A percentile compares a stretch with the other conserved stretches of the same genome.
Evolutionary conservation across 53 echinoderm and acorn worm genomes (phyloP).

Genomic region (Zoroaster sp.): DNA sequence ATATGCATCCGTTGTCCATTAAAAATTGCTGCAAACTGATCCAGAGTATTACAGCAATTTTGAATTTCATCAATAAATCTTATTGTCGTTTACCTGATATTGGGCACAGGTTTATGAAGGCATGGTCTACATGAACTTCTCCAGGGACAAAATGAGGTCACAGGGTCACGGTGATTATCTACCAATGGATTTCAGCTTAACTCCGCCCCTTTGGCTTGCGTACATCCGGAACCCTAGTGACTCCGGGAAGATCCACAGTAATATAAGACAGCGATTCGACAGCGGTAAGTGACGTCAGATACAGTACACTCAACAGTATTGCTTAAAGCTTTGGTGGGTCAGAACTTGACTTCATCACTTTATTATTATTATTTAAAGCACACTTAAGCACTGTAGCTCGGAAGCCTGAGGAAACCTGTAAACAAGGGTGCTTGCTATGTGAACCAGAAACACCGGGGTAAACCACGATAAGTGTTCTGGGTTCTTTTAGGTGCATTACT

Average conservation of each 20-base stretch:
- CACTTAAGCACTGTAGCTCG: too few species aligned
- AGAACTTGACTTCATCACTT: not conserved
- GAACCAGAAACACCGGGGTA: too few species aligned
- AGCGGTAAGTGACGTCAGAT: slow-evolving; percentile 46
- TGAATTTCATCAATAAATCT: too few species aligned
- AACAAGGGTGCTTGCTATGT: too few species aligned
- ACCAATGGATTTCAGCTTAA: slow-evolving; percentile 59
- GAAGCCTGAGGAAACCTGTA: too few species aligned
- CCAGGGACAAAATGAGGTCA: slow-evolving; percentile 42
- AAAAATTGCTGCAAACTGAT: too few species aligned
- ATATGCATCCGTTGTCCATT: too few species aligned
- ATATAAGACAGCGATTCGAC: slow-evolving; percentile 73
- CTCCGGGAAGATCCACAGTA: slow-evolving; percentile 88
- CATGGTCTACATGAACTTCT: slow-evolving; percentile 87
- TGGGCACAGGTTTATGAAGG: slow-evolving; percentile 90
- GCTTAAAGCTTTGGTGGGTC: not conserved
- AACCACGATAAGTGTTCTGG: too few species aligned
- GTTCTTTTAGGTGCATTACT: too few species aligned
- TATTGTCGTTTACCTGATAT: too few species aligned
- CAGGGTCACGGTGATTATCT: slow-evolving; percentile 78
- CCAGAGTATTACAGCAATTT: too few species aligned
- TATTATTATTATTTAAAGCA: too few species aligned
- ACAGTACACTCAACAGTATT: not conserved
- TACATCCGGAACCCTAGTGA: slow-evolving; percentile 91
- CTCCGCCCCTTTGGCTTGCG: slow-evolving; percentile 80